Percentiles rank a stretch among this genome's conserved stretches.
Conservation (phyloP, 2,888 invertebrate genomes). For the Gibbula magus region DNA sequence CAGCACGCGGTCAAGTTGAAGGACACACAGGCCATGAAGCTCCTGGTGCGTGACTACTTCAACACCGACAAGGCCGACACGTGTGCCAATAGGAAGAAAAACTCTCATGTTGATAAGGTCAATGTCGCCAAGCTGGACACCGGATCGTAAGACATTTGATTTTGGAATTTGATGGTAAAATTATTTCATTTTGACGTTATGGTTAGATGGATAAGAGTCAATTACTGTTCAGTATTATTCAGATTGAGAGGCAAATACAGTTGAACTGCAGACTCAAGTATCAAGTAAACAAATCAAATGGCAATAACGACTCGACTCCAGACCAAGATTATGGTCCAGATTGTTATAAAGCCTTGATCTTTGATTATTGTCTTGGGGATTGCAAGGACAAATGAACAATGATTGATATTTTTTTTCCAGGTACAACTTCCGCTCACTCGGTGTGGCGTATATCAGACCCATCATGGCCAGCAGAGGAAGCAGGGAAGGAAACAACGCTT, state of each 20-base stretch:
- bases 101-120: conserved; percentile 22
- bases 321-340: no score
- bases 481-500: conserved; percentile 77
- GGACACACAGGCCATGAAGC: conserved; percentile 56
- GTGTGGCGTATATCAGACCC: conserved; percentile 70
- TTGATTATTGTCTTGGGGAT: no score
- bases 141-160: conserved; percentile 26
- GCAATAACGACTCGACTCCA: no score
- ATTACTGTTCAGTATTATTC: no score
- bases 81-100: background rate
- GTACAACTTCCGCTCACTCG: conserved; percentile 57
- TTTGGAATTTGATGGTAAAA: no score
- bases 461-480: conserved; percentile 75
- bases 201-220: no score
- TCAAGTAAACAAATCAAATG: no score
- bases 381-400: no score
- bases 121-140: conserved; percentile 29
- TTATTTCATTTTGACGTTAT: no score
- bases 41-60: conserved; percentile 52
- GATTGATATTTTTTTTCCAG: conserved; percentile 45
- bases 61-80: conserved; percentile 39
- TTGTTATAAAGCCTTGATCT: no score
- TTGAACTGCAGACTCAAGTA: no score
- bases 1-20: conserved; percentile 57
- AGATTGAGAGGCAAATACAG: no score